Percentiles rank a stretch among this genome's conserved stretches.
phyloP scores from a whole-genome alignment of 2,797 vertebrate genomes.

The Bradypodion ventrale region DNA sequence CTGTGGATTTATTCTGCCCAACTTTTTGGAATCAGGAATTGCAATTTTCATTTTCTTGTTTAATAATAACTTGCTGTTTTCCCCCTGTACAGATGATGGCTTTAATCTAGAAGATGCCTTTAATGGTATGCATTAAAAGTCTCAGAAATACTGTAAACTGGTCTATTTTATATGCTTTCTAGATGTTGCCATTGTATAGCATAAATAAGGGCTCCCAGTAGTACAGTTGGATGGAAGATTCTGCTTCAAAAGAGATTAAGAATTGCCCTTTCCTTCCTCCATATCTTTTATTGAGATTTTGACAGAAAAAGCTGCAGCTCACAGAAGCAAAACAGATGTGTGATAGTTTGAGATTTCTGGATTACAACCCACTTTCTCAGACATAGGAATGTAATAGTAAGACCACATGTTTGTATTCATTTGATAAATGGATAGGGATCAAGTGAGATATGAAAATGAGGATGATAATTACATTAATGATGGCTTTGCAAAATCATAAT shows the following conservation, averaged over 20 bases:
- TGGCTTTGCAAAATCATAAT: no score
- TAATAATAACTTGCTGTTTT: conserved; percentile 23
- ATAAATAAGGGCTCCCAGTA: neutral
- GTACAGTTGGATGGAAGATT: neutral
- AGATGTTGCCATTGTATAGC: neutral
- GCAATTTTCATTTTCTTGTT: neutral
- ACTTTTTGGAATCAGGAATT: neutral
- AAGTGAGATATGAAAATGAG: no score
- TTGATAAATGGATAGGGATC: no score
- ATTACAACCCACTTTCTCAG: no score
- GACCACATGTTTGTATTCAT: no score
- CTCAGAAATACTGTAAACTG: neutral
- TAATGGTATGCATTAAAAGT: conserved; percentile 25
- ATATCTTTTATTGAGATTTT: neutral
- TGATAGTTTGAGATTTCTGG: no score
- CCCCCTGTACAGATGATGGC: conserved; percentile 32
- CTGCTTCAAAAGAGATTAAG: neutral
- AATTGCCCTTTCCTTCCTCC: neutral
- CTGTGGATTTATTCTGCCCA: neutral
- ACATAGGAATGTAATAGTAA: no score
- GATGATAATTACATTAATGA: no score
- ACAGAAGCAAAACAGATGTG: no score
- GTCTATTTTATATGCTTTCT: neutral
- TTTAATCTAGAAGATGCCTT: conserved; percentile 12
- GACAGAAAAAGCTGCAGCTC: no score